Conservation (phyloP, 1,140 invertebrate genomes). For the Drosophila pseudoananassae region DNA sequence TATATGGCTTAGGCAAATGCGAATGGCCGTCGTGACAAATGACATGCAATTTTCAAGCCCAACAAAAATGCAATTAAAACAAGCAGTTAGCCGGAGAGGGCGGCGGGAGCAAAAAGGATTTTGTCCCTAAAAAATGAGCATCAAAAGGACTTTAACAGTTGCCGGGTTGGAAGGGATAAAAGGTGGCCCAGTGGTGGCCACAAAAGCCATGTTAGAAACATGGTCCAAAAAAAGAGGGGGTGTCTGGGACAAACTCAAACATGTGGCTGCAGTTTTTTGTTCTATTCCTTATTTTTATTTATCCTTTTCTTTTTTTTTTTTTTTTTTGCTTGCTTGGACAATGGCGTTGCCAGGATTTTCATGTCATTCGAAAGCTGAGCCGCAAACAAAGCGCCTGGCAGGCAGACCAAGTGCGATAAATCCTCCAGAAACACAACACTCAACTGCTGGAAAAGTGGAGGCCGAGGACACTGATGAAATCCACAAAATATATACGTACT, state of each 20-base stretch:
- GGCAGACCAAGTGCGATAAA: slow-evolving; percentile 76
- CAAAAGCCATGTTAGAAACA: slow-evolving; percentile 49
- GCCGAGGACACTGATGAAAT: slow-evolving; percentile 12
- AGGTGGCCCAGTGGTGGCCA: slow-evolving; percentile 38
- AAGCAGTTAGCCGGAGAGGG: slow-evolving; percentile 42
- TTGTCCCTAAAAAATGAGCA: slow-evolving; percentile 20
- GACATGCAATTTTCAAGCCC: slow-evolving; percentile 74
- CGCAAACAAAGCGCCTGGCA: slow-evolving; percentile 70
- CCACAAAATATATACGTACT: slow-evolving; percentile 17
- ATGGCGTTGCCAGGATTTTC: slow-evolving; percentile 71
- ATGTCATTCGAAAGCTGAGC: slow-evolving; percentile 65
- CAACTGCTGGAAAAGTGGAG: slow-evolving; percentile 23
- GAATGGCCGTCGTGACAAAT: slow-evolving; percentile 67
- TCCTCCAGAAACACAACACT: slow-evolving; percentile 68
- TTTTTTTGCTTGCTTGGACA: slow-evolving; percentile 22
- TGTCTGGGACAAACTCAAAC: slow-evolving; percentile 39
- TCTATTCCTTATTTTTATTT: slow-evolving; percentile 12
- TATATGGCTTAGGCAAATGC: slow-evolving; percentile 75
- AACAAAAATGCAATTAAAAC: slow-evolving; percentile 76
- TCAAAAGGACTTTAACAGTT: slow-evolving; percentile 53
- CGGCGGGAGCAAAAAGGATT: slow-evolving; percentile 9
- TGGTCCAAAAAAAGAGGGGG: neutral
- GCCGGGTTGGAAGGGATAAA: slow-evolving; percentile 13
- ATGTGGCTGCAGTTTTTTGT: slow-evolving; percentile 72
- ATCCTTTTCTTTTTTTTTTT: slow-evolving; percentile 5